These are phyloP conservation scores for Phrynosoma platyrhinos DNA, from an alignment of 2,113 vertebrate genomes.

Conservation along the genomic window DNA sequence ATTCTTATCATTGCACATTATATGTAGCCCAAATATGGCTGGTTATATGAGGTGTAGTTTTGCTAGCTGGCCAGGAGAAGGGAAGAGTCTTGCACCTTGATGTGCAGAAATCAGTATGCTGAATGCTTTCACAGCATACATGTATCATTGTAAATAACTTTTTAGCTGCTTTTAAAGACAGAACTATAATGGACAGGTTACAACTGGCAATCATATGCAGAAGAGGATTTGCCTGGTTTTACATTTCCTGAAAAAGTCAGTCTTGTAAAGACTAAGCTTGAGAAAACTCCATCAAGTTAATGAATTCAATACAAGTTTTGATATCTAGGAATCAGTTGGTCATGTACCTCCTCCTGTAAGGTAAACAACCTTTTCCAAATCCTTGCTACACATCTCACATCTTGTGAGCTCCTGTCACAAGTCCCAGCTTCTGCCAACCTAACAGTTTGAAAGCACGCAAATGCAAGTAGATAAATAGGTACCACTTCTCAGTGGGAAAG, in stretches of 20 bases:
- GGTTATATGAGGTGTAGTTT: neutral
- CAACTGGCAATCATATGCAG: neutral
- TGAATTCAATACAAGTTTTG: too few species aligned
- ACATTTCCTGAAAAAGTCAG: neutral
- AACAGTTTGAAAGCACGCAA: too few species aligned
- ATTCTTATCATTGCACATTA: neutral
- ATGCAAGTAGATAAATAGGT: too few species aligned
- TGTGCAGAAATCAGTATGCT: neutral
- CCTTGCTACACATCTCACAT: too few species aligned
- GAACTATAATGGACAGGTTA: too few species aligned
- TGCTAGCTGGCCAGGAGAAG: neutral
- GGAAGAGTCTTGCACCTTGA: neutral
- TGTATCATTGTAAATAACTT: neutral
- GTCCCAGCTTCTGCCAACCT: too few species aligned
- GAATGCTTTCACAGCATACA: neutral
- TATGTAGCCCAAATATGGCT: neutral
- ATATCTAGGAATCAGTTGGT: too few species aligned
- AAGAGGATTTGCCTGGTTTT: neutral
- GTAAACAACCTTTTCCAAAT: too few species aligned
- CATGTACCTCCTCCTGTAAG: too few species aligned
- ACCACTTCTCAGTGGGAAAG: too few species aligned
- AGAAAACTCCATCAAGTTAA: too few species aligned
- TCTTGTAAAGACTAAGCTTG: neutral
- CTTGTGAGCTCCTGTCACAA: too few species aligned
- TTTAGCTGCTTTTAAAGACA: neutral